phyloP scores from a whole-genome alignment of 2,797 vertebrate species.

The Synanceia verrucosa region DNA sequence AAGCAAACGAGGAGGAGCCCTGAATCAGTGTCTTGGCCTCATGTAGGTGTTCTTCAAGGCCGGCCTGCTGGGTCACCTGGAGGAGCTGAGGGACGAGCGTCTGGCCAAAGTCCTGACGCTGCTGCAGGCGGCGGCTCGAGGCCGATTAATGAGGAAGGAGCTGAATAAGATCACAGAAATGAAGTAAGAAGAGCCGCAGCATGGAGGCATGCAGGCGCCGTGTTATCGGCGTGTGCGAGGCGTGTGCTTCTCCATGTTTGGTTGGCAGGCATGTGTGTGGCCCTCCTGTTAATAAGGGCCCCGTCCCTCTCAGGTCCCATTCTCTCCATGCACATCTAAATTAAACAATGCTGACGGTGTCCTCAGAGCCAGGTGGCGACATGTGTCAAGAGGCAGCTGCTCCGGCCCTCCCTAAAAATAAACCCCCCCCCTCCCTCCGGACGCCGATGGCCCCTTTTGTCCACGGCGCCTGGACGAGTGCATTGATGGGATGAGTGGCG shows the following conservation, averaged over 20 bases:
- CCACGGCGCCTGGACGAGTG: constrained; percentile 75
- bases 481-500: constrained; percentile 80
- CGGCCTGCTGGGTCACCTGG: constrained; percentile 88
- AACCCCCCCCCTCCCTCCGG: constrained; percentile 54
- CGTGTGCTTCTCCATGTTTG: constrained; percentile 75
- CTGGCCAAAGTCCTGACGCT: constrained; percentile 90
- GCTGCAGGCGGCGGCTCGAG: constrained; percentile 89
- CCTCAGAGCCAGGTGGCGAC: constrained; percentile 77
- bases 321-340: constrained; percentile 70
- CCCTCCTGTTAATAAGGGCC: constrained; percentile 61
- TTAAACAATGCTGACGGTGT: constrained; percentile 80
- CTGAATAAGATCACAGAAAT: constrained; percentile 85
- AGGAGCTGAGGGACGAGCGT: constrained; percentile 91
- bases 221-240: constrained; percentile 73
- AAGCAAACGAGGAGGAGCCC: background rate
- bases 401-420: constrained; percentile 80
- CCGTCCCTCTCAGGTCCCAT: constrained; percentile 51
- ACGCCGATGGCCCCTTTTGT: constrained; percentile 77
- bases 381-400: constrained; percentile 83
- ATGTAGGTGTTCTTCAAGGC: constrained; percentile 94
- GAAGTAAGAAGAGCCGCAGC: constrained; percentile 80
- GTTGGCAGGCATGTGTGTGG: constrained; percentile 71
- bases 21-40: background rate
- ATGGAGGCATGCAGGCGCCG: constrained; percentile 73
- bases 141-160: constrained; percentile 89